Percentiles rank a stretch among this genome's conserved stretches.
Evolutionary conservation across 2,797 vertebrate species (phyloP).

Genomic region (Hydrolagus colliei): DNA sequence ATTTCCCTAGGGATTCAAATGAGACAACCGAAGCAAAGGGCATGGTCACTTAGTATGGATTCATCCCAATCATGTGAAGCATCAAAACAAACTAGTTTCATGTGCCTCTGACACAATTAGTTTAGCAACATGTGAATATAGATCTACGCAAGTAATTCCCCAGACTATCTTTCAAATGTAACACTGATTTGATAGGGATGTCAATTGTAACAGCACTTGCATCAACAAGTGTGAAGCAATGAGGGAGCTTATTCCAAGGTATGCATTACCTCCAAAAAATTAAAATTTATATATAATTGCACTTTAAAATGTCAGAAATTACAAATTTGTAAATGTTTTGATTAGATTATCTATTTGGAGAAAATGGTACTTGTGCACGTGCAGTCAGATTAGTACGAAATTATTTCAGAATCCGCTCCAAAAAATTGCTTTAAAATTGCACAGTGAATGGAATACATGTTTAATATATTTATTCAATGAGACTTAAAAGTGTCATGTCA

Average conservation of each 20-base stretch:
- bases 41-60: not conserved
- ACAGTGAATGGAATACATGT: no score
- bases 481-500: no score
- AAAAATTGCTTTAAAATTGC: no score
- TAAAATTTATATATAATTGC: not conserved
- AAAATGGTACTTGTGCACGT: not conserved
- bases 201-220: not conserved
- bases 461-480: no score
- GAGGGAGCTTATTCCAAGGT: not conserved
- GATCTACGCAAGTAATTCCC: not conserved
- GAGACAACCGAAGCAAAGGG: not conserved
- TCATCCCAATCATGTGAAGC: no score
- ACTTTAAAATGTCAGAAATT: no score
- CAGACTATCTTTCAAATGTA: not conserved
- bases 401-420: not conserved
- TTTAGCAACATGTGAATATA: not conserved
- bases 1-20: not conserved
- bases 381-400: not conserved
- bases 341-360: conserved; percentile 7
- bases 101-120: no score
- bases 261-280: not conserved
- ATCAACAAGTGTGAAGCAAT: not conserved
- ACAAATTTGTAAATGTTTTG: not conserved
- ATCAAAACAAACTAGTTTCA: no score
- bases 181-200: not conserved